Conservation (phyloP, 2,113 vertebrate genomes). For the Thermophis baileyi region DNA sequence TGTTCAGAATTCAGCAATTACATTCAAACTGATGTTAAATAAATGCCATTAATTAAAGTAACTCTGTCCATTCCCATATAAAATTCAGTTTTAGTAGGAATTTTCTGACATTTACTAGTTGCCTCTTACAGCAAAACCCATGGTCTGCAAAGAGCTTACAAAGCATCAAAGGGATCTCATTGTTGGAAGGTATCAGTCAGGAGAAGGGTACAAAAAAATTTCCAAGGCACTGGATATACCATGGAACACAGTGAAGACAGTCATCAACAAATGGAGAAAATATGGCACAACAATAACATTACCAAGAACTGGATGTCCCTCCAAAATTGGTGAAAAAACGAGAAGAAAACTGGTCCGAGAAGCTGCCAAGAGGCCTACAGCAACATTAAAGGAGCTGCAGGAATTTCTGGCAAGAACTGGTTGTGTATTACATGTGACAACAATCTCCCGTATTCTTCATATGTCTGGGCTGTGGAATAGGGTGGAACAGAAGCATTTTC, state of each 20-base stretch:
- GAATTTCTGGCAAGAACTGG: not conserved
- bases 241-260: not conserved
- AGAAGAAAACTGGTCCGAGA: not conserved
- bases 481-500: not conserved
- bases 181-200: not conserved
- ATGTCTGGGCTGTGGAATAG: not conserved
- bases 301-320: not conserved
- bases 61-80: not conserved
- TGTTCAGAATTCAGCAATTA: not conserved
- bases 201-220: not conserved
- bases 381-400: not conserved
- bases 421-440: not conserved
- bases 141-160: not conserved
- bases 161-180: not conserved
- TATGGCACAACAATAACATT: not conserved
- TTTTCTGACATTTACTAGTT: not conserved
- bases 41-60: not conserved
- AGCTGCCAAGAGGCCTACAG: not conserved
- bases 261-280: not conserved
- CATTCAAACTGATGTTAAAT: not conserved
- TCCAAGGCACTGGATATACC: not conserved
- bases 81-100: not conserved
- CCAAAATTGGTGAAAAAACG: not conserved
- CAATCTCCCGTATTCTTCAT: not conserved
- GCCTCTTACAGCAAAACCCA: not conserved